phyloP scores from a whole-genome alignment of 2,797 vertebrate genomes.

The Momotus momota region DNA sequence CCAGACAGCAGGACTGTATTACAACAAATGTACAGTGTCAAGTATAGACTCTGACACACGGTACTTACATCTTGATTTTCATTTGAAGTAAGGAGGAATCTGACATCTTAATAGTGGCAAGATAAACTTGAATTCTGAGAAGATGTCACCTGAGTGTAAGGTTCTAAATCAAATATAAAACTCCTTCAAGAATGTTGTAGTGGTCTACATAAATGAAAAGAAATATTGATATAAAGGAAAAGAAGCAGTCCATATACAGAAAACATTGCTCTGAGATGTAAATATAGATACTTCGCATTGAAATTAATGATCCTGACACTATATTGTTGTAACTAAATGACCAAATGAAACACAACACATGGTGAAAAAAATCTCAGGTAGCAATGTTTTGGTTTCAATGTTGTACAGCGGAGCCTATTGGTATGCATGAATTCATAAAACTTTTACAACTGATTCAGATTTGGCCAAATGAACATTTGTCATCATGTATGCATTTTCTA shows the following conservation, averaged over 20 bases:
- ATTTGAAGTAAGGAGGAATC: not conserved
- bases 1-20: not conserved
- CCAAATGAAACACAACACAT: not conserved
- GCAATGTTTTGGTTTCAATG: not conserved
- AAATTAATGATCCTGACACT: not conserved
- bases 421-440: no score
- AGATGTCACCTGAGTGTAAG: not conserved
- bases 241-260: not conserved
- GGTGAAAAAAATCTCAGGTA: not conserved
- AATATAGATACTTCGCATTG: not conserved
- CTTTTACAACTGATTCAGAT: no score
- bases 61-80: not conserved
- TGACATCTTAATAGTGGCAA: not conserved
- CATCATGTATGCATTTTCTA: no score
- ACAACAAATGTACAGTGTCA: not conserved
- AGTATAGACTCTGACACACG: not conserved
- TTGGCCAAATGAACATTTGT: no score
- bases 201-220: not conserved
- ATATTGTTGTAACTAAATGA: accelerated
- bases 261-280: not conserved
- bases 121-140: not conserved
- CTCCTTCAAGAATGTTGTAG: not conserved
- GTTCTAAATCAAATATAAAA: no score
- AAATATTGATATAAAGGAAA: not conserved
- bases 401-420: no score